Conservation (phyloP, 2,888 invertebrate species). For the Dione juno region DNA sequence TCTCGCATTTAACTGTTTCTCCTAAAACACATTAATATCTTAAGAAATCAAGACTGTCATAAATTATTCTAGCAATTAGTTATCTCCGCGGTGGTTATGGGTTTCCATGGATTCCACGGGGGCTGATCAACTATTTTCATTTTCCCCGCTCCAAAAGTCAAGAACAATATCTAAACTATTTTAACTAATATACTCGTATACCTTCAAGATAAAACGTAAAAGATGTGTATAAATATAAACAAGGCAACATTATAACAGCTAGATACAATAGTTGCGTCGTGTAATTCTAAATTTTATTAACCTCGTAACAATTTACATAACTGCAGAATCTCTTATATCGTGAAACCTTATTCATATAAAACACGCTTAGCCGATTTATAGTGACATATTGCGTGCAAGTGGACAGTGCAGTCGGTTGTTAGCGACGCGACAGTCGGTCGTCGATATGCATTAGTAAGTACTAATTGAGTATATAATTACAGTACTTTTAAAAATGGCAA, state of each 20-base stretch:
- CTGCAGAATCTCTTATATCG: slow-evolving; percentile 36
- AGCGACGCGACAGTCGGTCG: slow-evolving; percentile 15
- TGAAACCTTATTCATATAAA: slow-evolving; percentile 42
- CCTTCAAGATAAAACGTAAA: not conserved
- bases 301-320: slow-evolving; percentile 38
- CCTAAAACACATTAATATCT: no score
- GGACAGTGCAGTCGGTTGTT: slow-evolving; percentile 23
- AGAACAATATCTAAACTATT: no score
- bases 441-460: slow-evolving; percentile 23
- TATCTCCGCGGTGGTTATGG: no score
- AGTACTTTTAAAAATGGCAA: not conserved
- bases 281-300: slow-evolving; percentile 25
- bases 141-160: no score
- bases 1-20: no score
- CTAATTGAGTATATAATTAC: slow-evolving; percentile 15
- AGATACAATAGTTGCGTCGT: slow-evolving; percentile 14
- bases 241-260: not conserved
- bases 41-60: no score
- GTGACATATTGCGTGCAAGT: slow-evolving; percentile 39
- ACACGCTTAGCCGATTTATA: slow-evolving; percentile 39
- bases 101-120: no score
- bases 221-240: not conserved
- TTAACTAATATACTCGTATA: no score
- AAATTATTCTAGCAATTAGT: no score
- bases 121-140: no score